Conservation (phyloP, 64 coral and sea anemone species). For the Anthopleura sola region DNA sequence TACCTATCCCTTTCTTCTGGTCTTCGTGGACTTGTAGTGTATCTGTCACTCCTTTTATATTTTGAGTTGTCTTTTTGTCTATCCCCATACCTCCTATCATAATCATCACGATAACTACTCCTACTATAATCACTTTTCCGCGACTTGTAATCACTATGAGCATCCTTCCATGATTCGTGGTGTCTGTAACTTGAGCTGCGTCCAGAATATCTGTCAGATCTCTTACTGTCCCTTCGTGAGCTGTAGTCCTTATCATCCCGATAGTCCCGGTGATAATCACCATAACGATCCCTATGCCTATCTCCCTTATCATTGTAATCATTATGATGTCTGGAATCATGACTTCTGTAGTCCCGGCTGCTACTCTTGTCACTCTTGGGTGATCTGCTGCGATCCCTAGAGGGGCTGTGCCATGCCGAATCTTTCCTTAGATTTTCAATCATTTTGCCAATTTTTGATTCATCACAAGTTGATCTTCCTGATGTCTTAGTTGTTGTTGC, state of each 20-base stretch:
- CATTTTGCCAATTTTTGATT: conserved; percentile 50
- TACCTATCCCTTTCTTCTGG: conserved; percentile 44
- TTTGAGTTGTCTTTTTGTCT: conserved; percentile 57
- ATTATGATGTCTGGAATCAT: conserved; percentile 52
- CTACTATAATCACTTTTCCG: conserved; percentile 46
- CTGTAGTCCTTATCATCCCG: conserved; percentile 11
- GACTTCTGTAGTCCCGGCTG: conserved; percentile 40
- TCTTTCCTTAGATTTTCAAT: conserved; percentile 68
- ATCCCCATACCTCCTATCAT: conserved; percentile 61
- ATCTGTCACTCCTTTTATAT: conserved; percentile 53
- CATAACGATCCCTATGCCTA: background rate
- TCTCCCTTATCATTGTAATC: conserved; percentile 8
- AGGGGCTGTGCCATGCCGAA: conserved; percentile 38
- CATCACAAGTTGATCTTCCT: conserved; percentile 16
- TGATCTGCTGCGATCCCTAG: conserved; percentile 54
- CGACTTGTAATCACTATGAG: conserved; percentile 19
- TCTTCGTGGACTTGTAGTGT: conserved; percentile 71
- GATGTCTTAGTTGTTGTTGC: background rate
- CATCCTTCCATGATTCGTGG: conserved; percentile 56
- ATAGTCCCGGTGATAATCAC: conserved; percentile 9
- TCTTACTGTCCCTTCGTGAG: background rate
- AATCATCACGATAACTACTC: conserved; percentile 51
- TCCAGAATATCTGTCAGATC: conserved; percentile 4
- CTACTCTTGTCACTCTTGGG: conserved; percentile 47
- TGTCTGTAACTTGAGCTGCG: conserved; percentile 25